Evolutionary conservation across 2,113 vertebrate genomes (phyloP), one percentile per base, ranked within the genome.

Genomic region (Corynorhinus townsendii): DNA sequence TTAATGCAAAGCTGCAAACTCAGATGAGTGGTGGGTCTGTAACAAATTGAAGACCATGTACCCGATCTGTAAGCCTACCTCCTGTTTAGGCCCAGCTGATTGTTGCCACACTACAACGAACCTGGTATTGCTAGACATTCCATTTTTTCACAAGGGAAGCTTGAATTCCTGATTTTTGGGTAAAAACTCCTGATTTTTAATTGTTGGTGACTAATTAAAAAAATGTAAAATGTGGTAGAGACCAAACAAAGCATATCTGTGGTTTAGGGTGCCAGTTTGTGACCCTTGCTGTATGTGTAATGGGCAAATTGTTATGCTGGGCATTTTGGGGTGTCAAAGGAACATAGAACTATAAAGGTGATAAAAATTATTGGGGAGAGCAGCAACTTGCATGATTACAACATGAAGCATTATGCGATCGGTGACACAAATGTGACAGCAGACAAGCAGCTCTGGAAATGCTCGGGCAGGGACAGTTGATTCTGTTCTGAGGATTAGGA

Each of bases 401-500:
- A 5, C 22, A 11, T 1, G 12, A 62, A 47, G 45, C 5, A 1
- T 64, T 3, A n/a, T 24, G 5, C 4, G 15, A 28, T 22, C 4
- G 7, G 24, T 35, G 10, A 45, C 26, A 8, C 10, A 1, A 26
- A 56, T 10, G 79, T 59, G 47, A 49, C 20, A 0, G 68, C 45
- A 69, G 64, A 33, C 1, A 4, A 8, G 11, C 49, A 14, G 1
- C 33, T 17, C 22, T 24, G 47, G 40, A 66, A 16, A 19, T 11
- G 26, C 45, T 19, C 0, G 0, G 35, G 33, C 5, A 11, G 62
- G 59, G 45, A 28, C 3, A 4, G 35, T 7, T 7, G 5, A 28
- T 71, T 26, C 16, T n/a, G 7, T 40, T 24, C 30, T n/a, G 30
- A 45, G 49, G 6, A 26, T 19, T 4, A 35, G 52, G 40, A 7